Percentiles rank a stretch among this genome's conserved stretches.
phyloP scores from a whole-genome alignment of 2,113 vertebrate genomes.

The Aegithalos caudatus region DNA sequence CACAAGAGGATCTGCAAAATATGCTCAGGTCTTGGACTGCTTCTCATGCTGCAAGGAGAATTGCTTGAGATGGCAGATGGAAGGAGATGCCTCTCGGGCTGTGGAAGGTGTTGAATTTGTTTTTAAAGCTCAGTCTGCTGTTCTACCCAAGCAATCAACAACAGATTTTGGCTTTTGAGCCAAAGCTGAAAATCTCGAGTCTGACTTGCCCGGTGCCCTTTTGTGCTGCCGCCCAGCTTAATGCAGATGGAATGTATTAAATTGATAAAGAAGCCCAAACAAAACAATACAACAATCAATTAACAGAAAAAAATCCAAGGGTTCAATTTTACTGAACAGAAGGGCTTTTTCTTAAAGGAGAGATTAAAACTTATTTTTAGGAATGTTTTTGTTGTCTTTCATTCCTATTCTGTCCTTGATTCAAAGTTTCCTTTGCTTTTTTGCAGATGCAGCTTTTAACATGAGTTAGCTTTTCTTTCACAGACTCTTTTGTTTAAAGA shows the following conservation, averaged over 20 bases:
- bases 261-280: neutral
- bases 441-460: neutral
- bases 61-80: neutral
- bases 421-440: neutral
- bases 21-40: conserved; percentile 5
- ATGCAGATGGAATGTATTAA: neutral
- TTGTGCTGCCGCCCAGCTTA: neutral
- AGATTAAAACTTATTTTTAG: neutral
- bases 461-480: neutral
- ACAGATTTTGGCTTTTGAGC: neutral
- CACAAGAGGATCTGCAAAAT: neutral
- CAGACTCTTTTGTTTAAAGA: neutral
- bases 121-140: conserved; percentile 10
- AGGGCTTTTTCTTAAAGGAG: neutral
- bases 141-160: neutral
- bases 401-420: neutral
- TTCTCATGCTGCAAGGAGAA: neutral
- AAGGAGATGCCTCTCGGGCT: neutral
- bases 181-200: neutral
- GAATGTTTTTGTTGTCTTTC: neutral
- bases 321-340: neutral
- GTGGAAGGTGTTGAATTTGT: neutral
- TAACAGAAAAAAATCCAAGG: neutral
- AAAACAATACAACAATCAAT: neutral
- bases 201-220: neutral